These are phyloP conservation scores for Acholoe squamosa DNA, from an alignment of 2,888 invertebrate genomes.

Conservation along the genomic window DNA sequence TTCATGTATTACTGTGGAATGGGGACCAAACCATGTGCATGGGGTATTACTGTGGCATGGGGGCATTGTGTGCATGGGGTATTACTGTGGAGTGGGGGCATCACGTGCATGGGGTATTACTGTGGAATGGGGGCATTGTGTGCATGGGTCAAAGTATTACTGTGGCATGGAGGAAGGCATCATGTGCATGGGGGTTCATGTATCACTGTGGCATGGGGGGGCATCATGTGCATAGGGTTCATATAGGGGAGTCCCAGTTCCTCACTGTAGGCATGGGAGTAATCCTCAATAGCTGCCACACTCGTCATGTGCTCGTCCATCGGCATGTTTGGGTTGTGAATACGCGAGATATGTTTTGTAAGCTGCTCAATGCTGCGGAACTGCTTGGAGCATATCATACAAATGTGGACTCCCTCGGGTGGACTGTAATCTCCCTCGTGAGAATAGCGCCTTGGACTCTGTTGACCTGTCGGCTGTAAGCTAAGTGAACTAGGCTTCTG, in stretches of 20 bases:
- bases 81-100: too few relatives aligned
- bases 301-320: constrained; percentile 18
- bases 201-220: not conserved
- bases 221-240: not conserved
- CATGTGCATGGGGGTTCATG: too few relatives aligned
- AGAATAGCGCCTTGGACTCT: not conserved
- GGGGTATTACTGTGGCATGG: too few relatives aligned
- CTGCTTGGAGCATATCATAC: constrained; percentile 49
- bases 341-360: constrained; percentile 8
- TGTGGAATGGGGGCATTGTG: too few relatives aligned
- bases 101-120: too few relatives aligned
- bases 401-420: not conserved
- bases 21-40: too few relatives aligned
- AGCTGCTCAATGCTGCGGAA: constrained; percentile 6
- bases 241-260: constrained; percentile 15
- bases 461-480: not conserved
- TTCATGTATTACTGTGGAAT: too few relatives aligned
- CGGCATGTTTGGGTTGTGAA: not conserved
- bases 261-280: constrained; percentile 10
- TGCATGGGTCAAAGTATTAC: too few relatives aligned
- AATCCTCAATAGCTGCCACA: constrained; percentile 23
- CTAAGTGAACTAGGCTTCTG: not conserved
- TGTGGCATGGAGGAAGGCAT: too few relatives aligned
- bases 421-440: not conserved
- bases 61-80: too few relatives aligned